Evolutionary conservation across 2,888 invertebrate genomes (phyloP).

Genomic region (Chromoteleia sp.): DNA sequence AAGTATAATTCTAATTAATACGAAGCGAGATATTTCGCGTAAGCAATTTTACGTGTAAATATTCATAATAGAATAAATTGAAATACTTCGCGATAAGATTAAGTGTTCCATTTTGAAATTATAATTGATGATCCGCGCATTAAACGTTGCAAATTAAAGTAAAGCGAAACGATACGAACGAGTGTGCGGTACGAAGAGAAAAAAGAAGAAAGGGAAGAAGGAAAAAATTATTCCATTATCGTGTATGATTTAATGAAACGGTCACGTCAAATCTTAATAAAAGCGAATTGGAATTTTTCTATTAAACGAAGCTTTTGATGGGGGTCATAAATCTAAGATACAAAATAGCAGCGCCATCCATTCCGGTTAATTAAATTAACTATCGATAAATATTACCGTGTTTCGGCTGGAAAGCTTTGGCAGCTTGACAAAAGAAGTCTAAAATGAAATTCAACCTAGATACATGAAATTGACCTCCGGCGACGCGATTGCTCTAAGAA

Average conservation of each 20-base stretch:
- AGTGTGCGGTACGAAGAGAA: background rate
- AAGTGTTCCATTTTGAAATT: conserved; percentile 14
- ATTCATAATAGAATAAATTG: conserved; percentile 39
- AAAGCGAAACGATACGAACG: background rate
- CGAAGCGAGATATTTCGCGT: conserved; percentile 14
- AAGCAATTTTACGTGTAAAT: conserved; percentile 22
- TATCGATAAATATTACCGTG: conserved; percentile 50
- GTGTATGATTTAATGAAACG: conserved; percentile 33
- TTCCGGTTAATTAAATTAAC: conserved; percentile 62
- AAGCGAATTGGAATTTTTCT: conserved; percentile 50
- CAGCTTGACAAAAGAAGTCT: conserved; percentile 49
- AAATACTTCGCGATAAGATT: conserved; percentile 38
- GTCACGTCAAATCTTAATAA: conserved; percentile 40
- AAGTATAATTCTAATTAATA: conserved; percentile 34
- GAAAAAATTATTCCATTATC: conserved; percentile 33
- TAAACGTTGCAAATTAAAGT: conserved; percentile 14
- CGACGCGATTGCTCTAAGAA: conserved; percentile 25
- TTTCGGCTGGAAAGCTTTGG: conserved; percentile 45
- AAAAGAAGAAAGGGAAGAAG: conserved; percentile 19
- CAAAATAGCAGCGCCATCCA: conserved; percentile 28
- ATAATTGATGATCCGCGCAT: conserved; percentile 8
- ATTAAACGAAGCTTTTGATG: conserved; percentile 31
- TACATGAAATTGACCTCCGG: conserved; percentile 55
- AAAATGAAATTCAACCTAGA: conserved; percentile 51
- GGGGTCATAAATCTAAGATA: conserved; percentile 29